Percentiles rank a stretch among this genome's conserved stretches.
Conservation (phyloP, 2,888 invertebrate genomes). For the Dolomedes plantarius region DNA sequence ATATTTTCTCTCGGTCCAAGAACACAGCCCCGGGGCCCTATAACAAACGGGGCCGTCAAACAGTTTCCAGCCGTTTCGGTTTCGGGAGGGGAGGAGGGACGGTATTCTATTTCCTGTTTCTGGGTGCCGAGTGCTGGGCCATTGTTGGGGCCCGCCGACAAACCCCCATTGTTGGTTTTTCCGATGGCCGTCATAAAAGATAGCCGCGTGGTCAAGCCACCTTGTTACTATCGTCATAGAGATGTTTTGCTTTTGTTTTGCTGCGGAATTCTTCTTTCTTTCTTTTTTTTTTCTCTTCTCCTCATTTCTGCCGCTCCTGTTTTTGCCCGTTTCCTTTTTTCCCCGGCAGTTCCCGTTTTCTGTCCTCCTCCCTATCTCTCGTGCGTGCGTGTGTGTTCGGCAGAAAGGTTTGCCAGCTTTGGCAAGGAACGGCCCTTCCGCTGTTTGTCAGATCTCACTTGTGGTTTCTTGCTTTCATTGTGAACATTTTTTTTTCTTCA, state of each 20-base stretch:
- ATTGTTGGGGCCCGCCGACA: constrained; percentile 63
- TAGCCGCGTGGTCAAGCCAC: constrained; percentile 68
- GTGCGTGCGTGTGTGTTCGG: background rate
- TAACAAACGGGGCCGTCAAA: constrained; percentile 63
- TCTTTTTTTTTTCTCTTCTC: background rate
- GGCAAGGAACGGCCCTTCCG: background rate
- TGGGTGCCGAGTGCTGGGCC: constrained; percentile 32
- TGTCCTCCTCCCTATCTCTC: constrained; percentile 27
- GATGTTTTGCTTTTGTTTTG: constrained; percentile 46
- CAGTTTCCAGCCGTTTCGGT: constrained; percentile 34
- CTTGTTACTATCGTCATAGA: constrained; percentile 64
- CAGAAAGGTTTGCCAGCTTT: background rate
- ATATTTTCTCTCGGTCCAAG: constrained; percentile 27
- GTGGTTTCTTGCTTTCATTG: too few relatives aligned
- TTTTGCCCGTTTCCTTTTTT: constrained; percentile 24
- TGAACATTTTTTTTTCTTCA: too few relatives aligned
- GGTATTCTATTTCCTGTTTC: constrained; percentile 55
- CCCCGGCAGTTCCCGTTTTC: background rate
- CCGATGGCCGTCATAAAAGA: constrained; percentile 61
- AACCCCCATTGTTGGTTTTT: constrained; percentile 69
- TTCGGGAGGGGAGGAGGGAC: background rate
- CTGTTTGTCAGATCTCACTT: too few relatives aligned
- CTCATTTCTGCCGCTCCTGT: constrained; percentile 32
- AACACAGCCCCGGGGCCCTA: constrained; percentile 65
- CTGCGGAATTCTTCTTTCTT: background rate